These are phyloP conservation scores for Priocnemis perturbator DNA, from an alignment of 2,888 invertebrate genomes.

Conservation along the genomic window DNA sequence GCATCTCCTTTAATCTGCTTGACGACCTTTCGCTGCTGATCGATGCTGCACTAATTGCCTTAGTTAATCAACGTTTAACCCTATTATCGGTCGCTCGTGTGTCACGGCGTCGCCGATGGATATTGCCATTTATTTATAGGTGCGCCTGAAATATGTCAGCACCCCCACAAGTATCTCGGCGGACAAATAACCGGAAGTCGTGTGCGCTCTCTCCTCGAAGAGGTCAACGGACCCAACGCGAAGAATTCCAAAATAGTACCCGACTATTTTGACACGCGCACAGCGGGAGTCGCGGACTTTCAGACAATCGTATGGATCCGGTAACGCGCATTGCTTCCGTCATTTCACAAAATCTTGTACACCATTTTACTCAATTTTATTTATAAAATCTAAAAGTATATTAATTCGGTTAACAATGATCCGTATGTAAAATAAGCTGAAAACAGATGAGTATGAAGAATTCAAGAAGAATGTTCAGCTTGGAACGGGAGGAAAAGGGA, in stretches of 20 bases:
- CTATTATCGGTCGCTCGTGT: constrained; percentile 1
- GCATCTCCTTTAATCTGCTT: not conserved
- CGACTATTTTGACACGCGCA: constrained; percentile 7
- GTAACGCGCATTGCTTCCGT: not conserved
- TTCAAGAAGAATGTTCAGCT: no score
- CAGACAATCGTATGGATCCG: not conserved
- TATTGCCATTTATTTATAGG: constrained; percentile 11
- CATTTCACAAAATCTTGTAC: no score
- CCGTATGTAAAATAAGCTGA: no score
- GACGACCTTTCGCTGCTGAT: constrained; percentile 10
- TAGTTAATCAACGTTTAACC: constrained; percentile 25
- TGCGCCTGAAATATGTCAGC: not conserved
- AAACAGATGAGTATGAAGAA: no score
- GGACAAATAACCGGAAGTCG: constrained; percentile 53
- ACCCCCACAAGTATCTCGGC: constrained; percentile 17
- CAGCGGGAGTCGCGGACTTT: no score
- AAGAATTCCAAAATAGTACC: constrained; percentile 41
- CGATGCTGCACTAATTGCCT: constrained; percentile 33
- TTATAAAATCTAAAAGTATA: no score
- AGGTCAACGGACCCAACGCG: constrained; percentile 46
- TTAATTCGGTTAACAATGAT: no score
- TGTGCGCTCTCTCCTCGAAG: constrained; percentile 24
- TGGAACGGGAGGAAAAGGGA: no score
- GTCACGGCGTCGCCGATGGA: constrained; percentile 10
- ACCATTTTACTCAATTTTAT: not conserved